phyloP scores from a whole-genome alignment of 2,888 invertebrate genomes.

The Cephus sareptanus region DNA sequence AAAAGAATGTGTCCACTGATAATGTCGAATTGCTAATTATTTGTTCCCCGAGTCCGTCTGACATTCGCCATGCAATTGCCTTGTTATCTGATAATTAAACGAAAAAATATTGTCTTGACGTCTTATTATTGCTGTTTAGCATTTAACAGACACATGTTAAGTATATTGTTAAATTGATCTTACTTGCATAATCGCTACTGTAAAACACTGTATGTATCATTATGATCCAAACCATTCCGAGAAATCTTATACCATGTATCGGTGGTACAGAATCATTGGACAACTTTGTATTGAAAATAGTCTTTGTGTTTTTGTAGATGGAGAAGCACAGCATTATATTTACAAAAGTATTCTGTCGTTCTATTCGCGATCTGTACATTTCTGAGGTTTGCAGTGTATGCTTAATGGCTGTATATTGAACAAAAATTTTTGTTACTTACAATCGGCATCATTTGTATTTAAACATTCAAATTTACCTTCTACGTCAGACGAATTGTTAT shows the following conservation, averaged over 20 bases:
- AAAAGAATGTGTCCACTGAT: slow-evolving; percentile 68
- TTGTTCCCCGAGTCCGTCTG: slow-evolving; percentile 60
- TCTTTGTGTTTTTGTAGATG: slow-evolving; percentile 65
- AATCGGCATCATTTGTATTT: neutral
- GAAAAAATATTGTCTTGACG: neutral
- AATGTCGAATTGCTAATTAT: slow-evolving; percentile 65
- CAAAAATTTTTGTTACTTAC: neutral
- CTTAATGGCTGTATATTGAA: slow-evolving; percentile 26
- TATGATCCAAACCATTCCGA: slow-evolving; percentile 72
- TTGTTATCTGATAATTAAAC: slow-evolving; percentile 55
- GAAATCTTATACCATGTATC: slow-evolving; percentile 69
- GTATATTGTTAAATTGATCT: slow-evolving; percentile 10
- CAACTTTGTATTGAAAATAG: slow-evolving; percentile 62
- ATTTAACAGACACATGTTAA: neutral
- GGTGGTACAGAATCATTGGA: slow-evolving; percentile 57
- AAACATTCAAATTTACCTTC: slow-evolving; percentile 6
- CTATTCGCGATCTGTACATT: slow-evolving; percentile 30
- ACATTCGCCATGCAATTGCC: slow-evolving; percentile 53
- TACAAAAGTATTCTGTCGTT: slow-evolving; percentile 31
- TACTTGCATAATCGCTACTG: slow-evolving; percentile 59
- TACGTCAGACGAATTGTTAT: slow-evolving; percentile 32
- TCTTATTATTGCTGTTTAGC: neutral
- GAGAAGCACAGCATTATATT: slow-evolving; percentile 67
- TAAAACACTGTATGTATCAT: slow-evolving; percentile 68
- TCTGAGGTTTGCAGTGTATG: slow-evolving; percentile 31